A percentile compares a stretch with the other conserved stretches of the same genome.
Conservation (phyloP, 2,113 vertebrate species). For the Salvelinus sp. region DNA sequence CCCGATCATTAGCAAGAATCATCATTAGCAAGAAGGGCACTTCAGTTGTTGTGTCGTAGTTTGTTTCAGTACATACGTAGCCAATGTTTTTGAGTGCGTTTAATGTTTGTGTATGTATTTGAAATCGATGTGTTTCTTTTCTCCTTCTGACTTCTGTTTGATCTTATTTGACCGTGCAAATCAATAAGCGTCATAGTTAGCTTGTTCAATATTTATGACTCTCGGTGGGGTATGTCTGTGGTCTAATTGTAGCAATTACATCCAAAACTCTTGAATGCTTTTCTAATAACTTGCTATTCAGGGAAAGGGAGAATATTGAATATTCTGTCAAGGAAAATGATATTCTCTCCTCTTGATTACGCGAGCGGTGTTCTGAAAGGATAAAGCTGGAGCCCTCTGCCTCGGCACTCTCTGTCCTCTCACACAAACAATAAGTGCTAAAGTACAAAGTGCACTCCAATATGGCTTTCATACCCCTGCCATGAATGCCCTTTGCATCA, state of each 20-base stretch:
- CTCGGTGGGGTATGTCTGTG: no score
- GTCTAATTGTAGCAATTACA: no score
- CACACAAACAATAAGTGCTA: constrained; percentile 42
- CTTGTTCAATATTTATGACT: no score
- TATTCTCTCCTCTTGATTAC: neutral
- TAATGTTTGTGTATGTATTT: no score
- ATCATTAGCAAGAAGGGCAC: neutral
- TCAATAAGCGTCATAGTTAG: no score
- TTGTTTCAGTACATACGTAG: neutral
- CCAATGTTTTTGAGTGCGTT: neutral
- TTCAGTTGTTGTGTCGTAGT: no score
- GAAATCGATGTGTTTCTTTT: no score
- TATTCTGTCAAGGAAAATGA: constrained; percentile 4
- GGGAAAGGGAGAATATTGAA: constrained; percentile 1
- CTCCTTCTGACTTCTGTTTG: no score
- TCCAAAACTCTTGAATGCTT: neutral
- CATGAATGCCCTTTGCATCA: constrained; percentile 49
- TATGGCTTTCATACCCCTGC: constrained; percentile 46
- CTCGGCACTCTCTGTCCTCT: constrained; percentile 1
- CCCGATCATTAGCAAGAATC: no score
- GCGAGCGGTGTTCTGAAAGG: constrained; percentile 10
- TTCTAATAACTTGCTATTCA: neutral
- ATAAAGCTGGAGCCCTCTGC: neutral
- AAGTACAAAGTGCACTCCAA: constrained; percentile 5
- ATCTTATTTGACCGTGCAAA: no score